Evolutionary conservation across 2,113 vertebrate genomes (phyloP).

Genomic region (Upupa epops): DNA sequence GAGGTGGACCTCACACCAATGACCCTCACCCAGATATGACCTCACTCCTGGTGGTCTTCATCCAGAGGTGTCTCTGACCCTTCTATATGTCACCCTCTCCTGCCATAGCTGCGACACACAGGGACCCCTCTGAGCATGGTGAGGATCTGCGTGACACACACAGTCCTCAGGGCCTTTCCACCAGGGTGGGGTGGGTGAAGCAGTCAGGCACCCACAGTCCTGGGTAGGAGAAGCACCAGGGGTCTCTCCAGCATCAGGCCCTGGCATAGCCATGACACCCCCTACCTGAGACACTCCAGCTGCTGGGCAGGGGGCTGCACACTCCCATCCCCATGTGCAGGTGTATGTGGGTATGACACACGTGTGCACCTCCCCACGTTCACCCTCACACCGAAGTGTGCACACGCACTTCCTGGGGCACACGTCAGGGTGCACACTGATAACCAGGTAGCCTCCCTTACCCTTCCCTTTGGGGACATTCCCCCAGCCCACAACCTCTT

Average conservation of each 20-base stretch:
- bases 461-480: background rate
- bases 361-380: fast-evolving
- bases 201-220: background rate
- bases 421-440: fast-evolving
- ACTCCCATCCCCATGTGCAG: too few relatives aligned
- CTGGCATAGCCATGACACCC: background rate
- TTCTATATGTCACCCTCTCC: background rate
- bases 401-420: background rate
- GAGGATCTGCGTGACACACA: fast-evolving
- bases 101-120: fast-evolving
- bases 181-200: background rate
- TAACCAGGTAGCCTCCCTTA: background rate
- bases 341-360: fast-evolving
- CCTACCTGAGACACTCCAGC: background rate
- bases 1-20: fast-evolving
- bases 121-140: background rate
- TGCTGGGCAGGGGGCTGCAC: fast-evolving
- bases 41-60: background rate
- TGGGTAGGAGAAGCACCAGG: background rate
- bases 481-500: background rate
- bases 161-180: background rate
- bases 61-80: background rate
- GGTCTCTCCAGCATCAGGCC: background rate
- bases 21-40: background rate
- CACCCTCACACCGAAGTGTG: fast-evolving